phyloP scores from a whole-genome alignment of 2,113 vertebrate species.

The Rhinoptilus africanus region DNA sequence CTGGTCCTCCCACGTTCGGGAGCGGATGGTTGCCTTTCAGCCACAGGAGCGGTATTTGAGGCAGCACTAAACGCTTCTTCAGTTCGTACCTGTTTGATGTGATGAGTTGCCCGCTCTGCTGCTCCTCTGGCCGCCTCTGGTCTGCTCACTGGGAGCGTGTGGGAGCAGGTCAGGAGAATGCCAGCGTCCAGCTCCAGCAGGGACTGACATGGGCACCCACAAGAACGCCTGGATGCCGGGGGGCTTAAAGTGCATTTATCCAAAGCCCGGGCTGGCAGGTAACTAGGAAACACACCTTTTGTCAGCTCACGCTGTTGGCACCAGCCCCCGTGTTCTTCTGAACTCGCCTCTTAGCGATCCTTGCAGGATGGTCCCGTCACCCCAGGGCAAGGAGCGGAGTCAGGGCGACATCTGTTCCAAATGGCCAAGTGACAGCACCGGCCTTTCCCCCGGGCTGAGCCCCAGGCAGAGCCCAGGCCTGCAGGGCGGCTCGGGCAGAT shows the following conservation, averaged over 20 bases:
- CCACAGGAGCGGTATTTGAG: fast-evolving
- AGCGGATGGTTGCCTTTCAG: background rate
- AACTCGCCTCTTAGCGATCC: background rate
- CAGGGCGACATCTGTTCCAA: background rate
- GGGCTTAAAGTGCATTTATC: fast-evolving
- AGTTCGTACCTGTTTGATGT: background rate
- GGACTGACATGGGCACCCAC: background rate
- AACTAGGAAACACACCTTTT: background rate
- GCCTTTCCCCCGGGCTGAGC: background rate
- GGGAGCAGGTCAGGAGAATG: too few species aligned
- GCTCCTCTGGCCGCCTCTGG: background rate
- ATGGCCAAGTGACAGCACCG: background rate
- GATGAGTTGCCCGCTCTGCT: fast-evolving
- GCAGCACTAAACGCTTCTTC: background rate
- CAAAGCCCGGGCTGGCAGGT: too few species aligned
- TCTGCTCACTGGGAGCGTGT: background rate
- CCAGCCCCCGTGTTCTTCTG: background rate
- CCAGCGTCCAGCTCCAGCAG: background rate
- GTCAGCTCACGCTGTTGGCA: background rate
- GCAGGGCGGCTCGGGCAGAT: background rate
- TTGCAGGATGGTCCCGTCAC: background rate
- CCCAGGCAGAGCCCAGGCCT: fast-evolving
- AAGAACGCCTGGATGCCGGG: background rate
- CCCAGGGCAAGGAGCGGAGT: fast-evolving
- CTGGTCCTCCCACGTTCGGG: background rate